Evolutionary conservation across 2,113 vertebrate species (phyloP).

Genomic region (Phalacrocorax pelagicus): DNA sequence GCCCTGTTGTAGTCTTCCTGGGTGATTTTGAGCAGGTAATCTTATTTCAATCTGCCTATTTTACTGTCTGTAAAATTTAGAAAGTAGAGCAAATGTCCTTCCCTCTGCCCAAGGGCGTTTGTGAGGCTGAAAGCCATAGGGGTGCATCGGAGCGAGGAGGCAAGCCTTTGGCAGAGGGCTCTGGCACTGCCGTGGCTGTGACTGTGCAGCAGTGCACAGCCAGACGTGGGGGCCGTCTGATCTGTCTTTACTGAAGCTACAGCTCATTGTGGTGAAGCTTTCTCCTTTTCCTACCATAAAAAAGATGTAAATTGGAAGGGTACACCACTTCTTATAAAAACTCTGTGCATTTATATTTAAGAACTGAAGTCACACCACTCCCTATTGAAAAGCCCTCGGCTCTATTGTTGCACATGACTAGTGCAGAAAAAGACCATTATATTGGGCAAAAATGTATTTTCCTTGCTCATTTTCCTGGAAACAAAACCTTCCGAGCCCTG

Average conservation of each 20-base stretch:
- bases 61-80: neutral
- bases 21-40: neutral
- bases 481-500: conserved; percentile 20
- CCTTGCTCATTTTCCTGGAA: conserved; percentile 59
- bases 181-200: accelerated
- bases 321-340: conserved; percentile 34
- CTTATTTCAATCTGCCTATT: neutral
- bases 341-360: conserved; percentile 57
- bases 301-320: conserved; percentile 37
- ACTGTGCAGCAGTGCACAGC: accelerated
- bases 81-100: neutral
- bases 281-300: conserved; percentile 20
- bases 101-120: accelerated
- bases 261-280: conserved; percentile 3
- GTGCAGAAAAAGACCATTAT: conserved; percentile 58
- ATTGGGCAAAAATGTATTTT: conserved; percentile 54
- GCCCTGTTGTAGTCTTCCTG: neutral
- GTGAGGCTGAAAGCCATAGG: neutral
- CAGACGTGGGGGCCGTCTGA: neutral
- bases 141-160: neutral
- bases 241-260: neutral
- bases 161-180: neutral
- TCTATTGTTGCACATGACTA: conserved; percentile 50
- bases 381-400: conserved; percentile 13
- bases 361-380: conserved; percentile 40